These are phyloP conservation scores for Chiroxiphia lanceolata DNA, from an alignment of 2,797 vertebrate genomes.

Conservation along the genomic window DNA sequence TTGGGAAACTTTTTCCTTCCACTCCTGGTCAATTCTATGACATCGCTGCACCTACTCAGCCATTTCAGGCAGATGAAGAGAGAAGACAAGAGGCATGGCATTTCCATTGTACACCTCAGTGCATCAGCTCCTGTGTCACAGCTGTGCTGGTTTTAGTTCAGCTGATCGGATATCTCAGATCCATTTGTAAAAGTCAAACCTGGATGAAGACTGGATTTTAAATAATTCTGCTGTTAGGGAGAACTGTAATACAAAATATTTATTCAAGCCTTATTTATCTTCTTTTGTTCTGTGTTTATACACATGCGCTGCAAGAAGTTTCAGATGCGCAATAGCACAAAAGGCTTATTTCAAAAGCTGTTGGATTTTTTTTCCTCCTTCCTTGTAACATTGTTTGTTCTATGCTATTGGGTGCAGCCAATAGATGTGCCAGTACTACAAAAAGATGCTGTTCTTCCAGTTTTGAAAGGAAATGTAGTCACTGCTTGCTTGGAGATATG, in stretches of 20 bases:
- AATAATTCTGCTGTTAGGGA: neutral
- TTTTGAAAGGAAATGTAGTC: slow-evolving; percentile 7
- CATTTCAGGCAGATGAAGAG: neutral
- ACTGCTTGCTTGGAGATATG: slow-evolving; percentile 4
- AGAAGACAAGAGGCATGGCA: neutral
- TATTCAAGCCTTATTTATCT: neutral
- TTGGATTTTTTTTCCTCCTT: neutral
- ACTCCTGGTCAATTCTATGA: neutral
- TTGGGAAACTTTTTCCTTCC: neutral
- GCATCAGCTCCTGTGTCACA: neutral
- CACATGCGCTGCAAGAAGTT: neutral
- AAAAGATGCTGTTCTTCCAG: neutral
- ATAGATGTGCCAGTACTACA: neutral
- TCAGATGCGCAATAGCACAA: neutral
- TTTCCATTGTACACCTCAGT: neutral
- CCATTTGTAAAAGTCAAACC: neutral
- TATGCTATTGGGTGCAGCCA: neutral
- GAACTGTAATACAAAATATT: neutral
- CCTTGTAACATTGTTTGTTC: neutral
- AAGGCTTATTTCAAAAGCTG: neutral
- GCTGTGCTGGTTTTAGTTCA: neutral
- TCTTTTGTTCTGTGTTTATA: neutral
- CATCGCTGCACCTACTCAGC: neutral
- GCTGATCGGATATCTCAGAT: neutral
- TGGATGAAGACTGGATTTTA: neutral